A percentile compares a stretch with the other conserved stretches of the same genome.
These are phyloP conservation scores for Eilema caniola DNA, from an alignment of 2,888 invertebrate species.

Conservation along the genomic window DNA sequence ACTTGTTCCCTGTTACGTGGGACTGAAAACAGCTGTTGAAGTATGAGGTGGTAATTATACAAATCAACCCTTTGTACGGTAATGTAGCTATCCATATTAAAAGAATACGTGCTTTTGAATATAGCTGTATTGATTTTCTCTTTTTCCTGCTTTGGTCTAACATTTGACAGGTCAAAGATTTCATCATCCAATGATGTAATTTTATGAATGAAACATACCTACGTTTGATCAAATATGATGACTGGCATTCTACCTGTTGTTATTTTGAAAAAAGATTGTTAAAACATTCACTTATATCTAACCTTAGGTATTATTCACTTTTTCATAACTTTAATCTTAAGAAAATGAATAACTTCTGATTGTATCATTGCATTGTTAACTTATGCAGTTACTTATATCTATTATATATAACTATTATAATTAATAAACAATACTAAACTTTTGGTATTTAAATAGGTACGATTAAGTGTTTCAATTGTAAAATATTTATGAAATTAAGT, in stretches of 20 bases:
- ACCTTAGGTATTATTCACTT: no score
- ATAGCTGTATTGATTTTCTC: background rate
- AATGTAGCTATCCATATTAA: background rate
- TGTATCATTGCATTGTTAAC: background rate
- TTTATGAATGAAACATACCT: constrained; percentile 10
- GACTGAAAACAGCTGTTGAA: constrained; percentile 1
- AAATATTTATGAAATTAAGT: background rate
- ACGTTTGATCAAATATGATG: constrained; percentile 8
- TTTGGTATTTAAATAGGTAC: no score
- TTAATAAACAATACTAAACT: no score
- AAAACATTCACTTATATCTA: background rate
- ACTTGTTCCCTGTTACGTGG: background rate
- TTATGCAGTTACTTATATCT: no score
- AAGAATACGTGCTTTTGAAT: background rate
- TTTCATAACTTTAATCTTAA: no score
- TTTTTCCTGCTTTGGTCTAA: background rate
- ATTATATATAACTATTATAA: no score
- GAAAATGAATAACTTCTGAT: background rate
- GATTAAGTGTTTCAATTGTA: no score
- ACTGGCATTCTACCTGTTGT: constrained; percentile 5
- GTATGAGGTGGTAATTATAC: background rate
- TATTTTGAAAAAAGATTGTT: background rate
- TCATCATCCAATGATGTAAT: constrained; percentile 6
- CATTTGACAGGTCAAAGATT: background rate
- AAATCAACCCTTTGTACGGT: background rate